A percentile compares a stretch with the other conserved stretches of the same genome.
Conservation (phyloP, 2,113 vertebrate species). For the Platysteira castanea region DNA sequence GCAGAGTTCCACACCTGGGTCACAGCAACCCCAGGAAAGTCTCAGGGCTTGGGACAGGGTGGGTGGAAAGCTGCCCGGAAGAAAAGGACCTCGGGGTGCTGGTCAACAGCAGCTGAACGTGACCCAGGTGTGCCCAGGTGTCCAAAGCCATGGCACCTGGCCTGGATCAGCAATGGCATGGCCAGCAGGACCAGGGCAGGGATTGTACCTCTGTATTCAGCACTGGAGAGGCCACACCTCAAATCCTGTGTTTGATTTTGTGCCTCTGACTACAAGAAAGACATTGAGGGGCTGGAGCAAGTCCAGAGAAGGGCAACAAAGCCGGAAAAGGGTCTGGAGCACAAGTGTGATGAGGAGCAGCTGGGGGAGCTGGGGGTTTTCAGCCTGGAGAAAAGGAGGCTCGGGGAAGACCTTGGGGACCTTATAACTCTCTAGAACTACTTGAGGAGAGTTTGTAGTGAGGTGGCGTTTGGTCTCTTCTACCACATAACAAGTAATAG, state of each 20-base stretch:
- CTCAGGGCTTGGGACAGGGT: neutral
- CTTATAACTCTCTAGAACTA: neutral
- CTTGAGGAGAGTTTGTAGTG: neutral
- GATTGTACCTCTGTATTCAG: accelerated
- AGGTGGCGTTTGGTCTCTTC: neutral
- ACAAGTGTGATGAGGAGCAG: neutral
- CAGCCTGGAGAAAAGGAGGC: neutral
- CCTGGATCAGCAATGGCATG: neutral
- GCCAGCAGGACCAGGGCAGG: neutral
- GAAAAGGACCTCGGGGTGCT: accelerated
- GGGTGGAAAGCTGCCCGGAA: accelerated
- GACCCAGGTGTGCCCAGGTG: neutral
- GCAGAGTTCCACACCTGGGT: neutral
- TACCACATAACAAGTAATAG: neutral
- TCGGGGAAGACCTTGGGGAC: neutral
- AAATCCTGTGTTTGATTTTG: neutral
- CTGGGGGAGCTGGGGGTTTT: neutral
- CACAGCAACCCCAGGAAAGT: neutral
- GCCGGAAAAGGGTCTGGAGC: neutral
- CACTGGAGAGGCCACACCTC: neutral
- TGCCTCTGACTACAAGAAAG: neutral
- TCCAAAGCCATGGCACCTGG: neutral
- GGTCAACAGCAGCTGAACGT: neutral
- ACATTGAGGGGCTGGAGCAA: accelerated
- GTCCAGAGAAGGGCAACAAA: accelerated